Evolutionary conservation across 2,113 vertebrate genomes (phyloP), one percentile per base, ranked within the genome.

Genomic region (Menidia beryllina): DNA sequence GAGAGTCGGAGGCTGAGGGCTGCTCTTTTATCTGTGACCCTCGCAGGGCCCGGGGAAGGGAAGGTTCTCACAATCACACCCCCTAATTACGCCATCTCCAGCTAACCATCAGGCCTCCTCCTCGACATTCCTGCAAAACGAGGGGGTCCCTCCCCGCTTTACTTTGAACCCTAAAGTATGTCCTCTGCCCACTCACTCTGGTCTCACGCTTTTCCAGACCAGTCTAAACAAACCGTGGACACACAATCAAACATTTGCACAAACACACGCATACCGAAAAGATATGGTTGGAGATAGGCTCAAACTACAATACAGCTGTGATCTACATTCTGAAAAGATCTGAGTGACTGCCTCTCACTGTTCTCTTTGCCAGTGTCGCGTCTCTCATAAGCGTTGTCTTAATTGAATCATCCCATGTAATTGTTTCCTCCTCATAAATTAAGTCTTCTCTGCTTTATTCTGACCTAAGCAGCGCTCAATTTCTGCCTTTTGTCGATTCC

Each of bases 71-170:
- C 89, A 88, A 91, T 93, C 91, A 90, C 81, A 88, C 86, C 91
- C 90, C 87, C 92, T 91, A 94, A 93, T 93, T 92, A 93, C 83
- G 89, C 76, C 89, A 92, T 93, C 89, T 88, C 79, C 72, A 90
- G 79, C 82, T 90, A 92, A 91, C 89, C 89, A 91, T 82, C 87
- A 84, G 85, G 76, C 86, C 85, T 86, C 84, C 84, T 87, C 86
- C 82, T 79, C 75, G 26, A 77, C 91, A 93, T 93, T 92, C 90
- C 87, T 88, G 26, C 73, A 82, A 85, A 89, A 88, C 83, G 52
- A 89, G 65, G 80, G 84, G 86, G 86, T 85, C 82, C 85, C 79
- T 89, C 91, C 88, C 86, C 79, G 52, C 85, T 77, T 87, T 45
- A 85, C 90, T 91, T 91, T 92, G 89, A 93, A 91, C 86, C 86